Evolutionary conservation across 2,797 vertebrate genomes (phyloP).

Genomic region (Oreochromis grahami): DNA sequence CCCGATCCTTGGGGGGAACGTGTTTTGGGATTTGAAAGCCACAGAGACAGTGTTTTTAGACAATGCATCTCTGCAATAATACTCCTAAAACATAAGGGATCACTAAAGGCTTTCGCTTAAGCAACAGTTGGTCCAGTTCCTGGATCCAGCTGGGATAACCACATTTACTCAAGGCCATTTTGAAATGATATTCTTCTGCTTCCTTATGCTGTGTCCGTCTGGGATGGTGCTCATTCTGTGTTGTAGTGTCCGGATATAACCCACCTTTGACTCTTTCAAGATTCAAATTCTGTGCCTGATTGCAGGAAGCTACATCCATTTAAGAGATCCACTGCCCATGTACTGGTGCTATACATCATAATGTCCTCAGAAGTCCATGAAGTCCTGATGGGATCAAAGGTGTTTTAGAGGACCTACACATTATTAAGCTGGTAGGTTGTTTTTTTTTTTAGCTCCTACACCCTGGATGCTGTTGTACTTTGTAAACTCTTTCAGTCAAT

Average conservation of each 20-base stretch:
- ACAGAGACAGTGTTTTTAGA: neutral
- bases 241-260: neutral
- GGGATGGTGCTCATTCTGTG: neutral
- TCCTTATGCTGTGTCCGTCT: neutral
- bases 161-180: neutral
- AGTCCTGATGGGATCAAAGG: neutral
- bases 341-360: neutral
- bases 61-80: neutral
- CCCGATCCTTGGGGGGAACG: neutral
- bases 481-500: neutral
- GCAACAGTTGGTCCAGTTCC: neutral
- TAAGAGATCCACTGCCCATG: neutral
- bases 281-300: neutral
- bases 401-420: neutral
- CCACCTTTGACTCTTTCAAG: neutral
- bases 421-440: neutral
- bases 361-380: neutral
- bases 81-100: neutral
- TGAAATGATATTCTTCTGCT: neutral
- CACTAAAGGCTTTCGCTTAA: neutral
- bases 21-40: neutral
- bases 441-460: neutral
- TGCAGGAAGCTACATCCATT: neutral
- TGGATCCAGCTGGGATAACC: neutral
- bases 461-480: neutral